Conservation (phyloP, 2,113 vertebrate species). For the Datnioides undecimradiatus region DNA sequence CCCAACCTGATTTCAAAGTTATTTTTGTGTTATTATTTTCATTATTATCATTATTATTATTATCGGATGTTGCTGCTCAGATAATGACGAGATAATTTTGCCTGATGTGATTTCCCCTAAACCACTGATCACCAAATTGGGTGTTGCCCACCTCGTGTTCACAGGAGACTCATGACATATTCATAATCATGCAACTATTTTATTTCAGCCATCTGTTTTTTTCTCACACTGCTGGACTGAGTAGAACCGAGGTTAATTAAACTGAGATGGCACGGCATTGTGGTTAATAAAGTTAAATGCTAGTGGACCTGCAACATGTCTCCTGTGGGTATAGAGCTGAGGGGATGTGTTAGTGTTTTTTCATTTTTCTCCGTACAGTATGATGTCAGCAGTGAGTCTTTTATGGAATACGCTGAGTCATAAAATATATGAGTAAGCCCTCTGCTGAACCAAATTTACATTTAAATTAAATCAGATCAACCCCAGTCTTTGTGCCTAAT, state of each 20-base stretch:
- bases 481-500: slow-evolving; percentile 5
- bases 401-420: neutral
- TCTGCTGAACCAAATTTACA: slow-evolving; percentile 27
- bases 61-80: too few relatives aligned
- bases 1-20: neutral
- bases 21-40: too few relatives aligned
- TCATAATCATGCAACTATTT: neutral
- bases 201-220: neutral
- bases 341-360: too few relatives aligned
- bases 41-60: too few relatives aligned
- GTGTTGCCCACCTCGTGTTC: neutral
- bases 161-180: neutral
- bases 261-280: neutral
- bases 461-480: slow-evolving; percentile 35
- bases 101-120: neutral
- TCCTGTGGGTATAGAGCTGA: neutral
- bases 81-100: neutral
- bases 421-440: neutral
- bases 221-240: neutral
- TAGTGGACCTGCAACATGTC: neutral
- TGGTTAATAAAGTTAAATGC: slow-evolving; percentile 32
- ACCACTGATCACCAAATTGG: neutral
- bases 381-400: neutral
- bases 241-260: neutral
- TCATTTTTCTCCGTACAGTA: neutral